Evolutionary conservation across 2,113 vertebrate species (phyloP).

Genomic region (Thamnaconus septentrionalis): DNA sequence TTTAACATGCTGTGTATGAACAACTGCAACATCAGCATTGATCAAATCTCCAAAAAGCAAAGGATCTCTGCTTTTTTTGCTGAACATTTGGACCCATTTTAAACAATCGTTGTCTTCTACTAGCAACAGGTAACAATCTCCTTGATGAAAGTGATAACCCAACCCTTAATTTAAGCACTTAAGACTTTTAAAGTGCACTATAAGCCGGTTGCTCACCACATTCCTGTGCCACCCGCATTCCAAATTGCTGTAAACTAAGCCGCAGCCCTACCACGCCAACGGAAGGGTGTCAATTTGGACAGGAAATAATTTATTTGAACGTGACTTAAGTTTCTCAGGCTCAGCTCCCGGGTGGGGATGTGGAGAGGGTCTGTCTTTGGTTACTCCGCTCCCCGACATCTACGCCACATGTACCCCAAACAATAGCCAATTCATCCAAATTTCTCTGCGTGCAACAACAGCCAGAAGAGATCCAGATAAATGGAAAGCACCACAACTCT

Average conservation of each 20-base stretch:
- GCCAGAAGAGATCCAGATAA: background rate
- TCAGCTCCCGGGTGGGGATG: constrained; percentile 60
- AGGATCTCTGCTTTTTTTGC: too few species aligned
- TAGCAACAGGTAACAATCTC: constrained; percentile 37
- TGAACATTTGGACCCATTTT: constrained; percentile 10
- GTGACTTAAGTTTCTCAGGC: constrained; percentile 65
- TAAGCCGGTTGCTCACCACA: constrained; percentile 51
- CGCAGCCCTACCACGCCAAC: constrained; percentile 58
- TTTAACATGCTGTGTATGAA: too few species aligned
- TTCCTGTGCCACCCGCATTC: constrained; percentile 71
- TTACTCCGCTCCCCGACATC: constrained; percentile 57
- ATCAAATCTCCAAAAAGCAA: too few species aligned
- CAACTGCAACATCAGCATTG: too few species aligned
- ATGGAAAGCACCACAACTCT: constrained; percentile 33
- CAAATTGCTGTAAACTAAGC: constrained; percentile 70
- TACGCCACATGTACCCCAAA: constrained; percentile 63
- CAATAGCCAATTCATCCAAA: constrained; percentile 70
- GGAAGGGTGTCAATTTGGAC: constrained; percentile 71
- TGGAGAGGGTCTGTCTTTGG: constrained; percentile 58
- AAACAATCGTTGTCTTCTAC: constrained; percentile 31
- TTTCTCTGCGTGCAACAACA: constrained; percentile 44
- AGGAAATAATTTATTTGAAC: constrained; percentile 75
- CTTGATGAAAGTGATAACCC: constrained; percentile 30
- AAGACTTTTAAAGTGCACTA: constrained; percentile 53
- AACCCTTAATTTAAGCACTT: constrained; percentile 53